Conservation (phyloP, 2,888 invertebrate species). For the Eutolmus rufibarbis region DNA sequence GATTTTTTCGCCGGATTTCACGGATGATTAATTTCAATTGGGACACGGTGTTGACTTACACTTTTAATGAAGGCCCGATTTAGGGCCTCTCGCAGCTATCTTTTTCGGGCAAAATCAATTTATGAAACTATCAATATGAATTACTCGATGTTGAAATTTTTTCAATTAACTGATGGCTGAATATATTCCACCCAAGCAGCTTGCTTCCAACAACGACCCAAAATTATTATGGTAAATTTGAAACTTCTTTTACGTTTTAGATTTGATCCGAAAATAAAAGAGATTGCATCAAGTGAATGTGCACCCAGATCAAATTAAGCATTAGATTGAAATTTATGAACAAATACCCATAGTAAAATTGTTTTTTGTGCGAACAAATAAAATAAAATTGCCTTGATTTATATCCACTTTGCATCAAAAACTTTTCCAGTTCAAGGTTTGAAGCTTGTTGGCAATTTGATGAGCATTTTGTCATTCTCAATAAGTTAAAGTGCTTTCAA, state of each 20-base stretch:
- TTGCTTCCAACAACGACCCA: neutral
- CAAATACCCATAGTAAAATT: no score
- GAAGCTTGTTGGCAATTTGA: no score
- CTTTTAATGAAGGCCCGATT: neutral
- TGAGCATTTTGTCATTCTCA: no score
- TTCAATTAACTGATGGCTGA: neutral
- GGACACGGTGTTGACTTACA: constrained; percentile 19
- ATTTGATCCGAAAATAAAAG: neutral
- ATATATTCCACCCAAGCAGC: neutral
- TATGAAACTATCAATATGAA: neutral
- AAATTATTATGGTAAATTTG: no score
- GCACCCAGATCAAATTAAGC: no score
- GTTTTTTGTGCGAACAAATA: no score
- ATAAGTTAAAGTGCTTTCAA: no score
- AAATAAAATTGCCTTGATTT: no score
- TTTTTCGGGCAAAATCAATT: neutral
- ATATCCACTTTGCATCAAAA: no score
- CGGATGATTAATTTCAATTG: constrained; percentile 26
- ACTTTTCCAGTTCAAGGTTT: no score
- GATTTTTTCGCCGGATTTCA: neutral
- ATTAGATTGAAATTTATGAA: no score
- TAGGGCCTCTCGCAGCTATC: neutral
- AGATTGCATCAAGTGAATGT: no score
- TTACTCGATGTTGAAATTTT: neutral
- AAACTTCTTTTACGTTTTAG: neutral